Percentiles rank a stretch among this genome's conserved stretches.
Evolutionary conservation across 2,113 vertebrate genomes (phyloP).

Genomic region (Gavia stellata): DNA sequence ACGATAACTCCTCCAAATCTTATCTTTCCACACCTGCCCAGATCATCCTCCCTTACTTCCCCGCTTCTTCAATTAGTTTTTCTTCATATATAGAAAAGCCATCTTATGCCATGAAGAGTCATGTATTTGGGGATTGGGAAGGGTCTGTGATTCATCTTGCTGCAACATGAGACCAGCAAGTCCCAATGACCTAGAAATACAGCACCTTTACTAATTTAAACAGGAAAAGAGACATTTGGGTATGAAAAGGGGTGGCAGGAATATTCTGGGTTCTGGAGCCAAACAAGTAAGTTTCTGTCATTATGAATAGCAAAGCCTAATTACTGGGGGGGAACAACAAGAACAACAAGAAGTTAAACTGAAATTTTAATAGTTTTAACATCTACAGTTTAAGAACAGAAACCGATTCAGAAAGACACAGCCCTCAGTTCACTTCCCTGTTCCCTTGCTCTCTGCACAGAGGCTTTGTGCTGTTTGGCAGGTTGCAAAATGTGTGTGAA

Average conservation of each 20-base stretch:
- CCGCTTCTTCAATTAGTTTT: not conserved
- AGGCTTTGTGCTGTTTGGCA: not conserved
- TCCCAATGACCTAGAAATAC: not conserved
- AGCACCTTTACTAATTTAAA: not conserved
- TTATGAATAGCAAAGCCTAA: not conserved
- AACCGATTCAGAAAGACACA: not conserved
- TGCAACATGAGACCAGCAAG: not conserved
- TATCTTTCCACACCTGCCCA: not conserved
- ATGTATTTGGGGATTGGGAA: not conserved
- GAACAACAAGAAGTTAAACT: not conserved
- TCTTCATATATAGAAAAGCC: not conserved
- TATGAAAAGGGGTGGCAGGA: not conserved
- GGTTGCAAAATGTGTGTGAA: accelerated
- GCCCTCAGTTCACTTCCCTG: not conserved
- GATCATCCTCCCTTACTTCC: not conserved
- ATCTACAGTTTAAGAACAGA: not conserved
- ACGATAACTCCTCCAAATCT: not conserved
- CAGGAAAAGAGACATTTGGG: not conserved
- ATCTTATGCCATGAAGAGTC: not conserved
- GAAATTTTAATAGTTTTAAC: not conserved
- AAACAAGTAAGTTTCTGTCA: not conserved
- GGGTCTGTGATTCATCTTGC: not conserved
- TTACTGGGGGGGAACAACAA: not conserved
- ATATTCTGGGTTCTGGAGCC: not conserved
- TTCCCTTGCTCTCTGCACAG: not conserved